Evolutionary conservation across 2,113 vertebrate genomes (phyloP), one percentile per base, ranked within the genome.

Genomic region (Pachyramphus minor): DNA sequence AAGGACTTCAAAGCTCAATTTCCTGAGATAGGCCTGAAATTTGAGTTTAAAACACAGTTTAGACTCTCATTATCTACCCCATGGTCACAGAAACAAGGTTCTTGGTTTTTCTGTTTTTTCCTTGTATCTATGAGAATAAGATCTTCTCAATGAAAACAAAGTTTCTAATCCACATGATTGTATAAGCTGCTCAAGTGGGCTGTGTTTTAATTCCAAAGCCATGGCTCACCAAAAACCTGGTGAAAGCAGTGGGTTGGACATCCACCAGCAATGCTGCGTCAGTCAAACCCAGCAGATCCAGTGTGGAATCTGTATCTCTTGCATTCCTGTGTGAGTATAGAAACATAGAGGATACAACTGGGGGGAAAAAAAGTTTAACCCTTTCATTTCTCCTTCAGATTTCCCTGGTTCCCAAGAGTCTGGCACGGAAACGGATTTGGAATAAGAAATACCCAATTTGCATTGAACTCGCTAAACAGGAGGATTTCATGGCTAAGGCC

Each of bases 381-480:
- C 31, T 96, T 90, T 92, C 20, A 14, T 63, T 37, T 94, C 9
- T 83, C 78, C 87, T 78, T 44, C 97, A 99, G 99, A 99, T 99
- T 96, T 98, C 98, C 95, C 98, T 99, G 92, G 98, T 99, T 94
- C 99, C 99, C 55, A 98, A 99, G 93, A 99, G 98, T 95, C 97
- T 99, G 97, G 99, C 99, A 56, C 98, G 99, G 90, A 99, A 99
- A 94, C 98, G 99, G 41, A 97, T 99, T 71, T 99, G 99, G 99
- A 99, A 99, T 97, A 99, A 99, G 95, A 99, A 99, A 84, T 99
- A 99, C 83, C 99, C 99, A 4, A 99, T 99, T 96, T 99, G 99
- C 97, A 98, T 99, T 27, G 98, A 99, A 93, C 98, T 99, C 30
- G 99, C 98, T 95, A 98, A 96, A 86, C 99, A 99, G 97, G 99